Conservation (phyloP, 2,113 vertebrate genomes). For the Vidua chalybeata region DNA sequence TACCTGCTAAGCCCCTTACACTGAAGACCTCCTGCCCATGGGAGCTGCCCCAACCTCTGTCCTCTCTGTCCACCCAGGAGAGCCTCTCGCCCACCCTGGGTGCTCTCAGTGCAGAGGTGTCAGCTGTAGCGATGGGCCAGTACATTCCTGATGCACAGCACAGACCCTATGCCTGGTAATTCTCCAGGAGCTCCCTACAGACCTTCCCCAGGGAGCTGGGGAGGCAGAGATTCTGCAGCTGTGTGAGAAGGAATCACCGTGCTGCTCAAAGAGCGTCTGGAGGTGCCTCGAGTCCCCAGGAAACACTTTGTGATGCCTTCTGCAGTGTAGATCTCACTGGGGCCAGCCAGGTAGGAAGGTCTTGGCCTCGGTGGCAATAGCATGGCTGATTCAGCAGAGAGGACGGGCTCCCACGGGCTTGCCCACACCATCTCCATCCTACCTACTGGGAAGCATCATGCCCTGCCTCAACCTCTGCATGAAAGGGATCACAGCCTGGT, state of each 20-base stretch:
- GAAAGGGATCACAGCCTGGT: background rate
- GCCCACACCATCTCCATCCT: background rate
- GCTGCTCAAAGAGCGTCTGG: background rate
- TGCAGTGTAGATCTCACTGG: background rate
- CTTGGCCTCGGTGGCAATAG: background rate
- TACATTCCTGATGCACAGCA: background rate
- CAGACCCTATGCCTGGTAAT: background rate
- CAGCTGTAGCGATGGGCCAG: accelerated
- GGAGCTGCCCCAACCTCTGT: background rate
- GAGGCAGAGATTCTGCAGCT: background rate
- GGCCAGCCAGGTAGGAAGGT: background rate
- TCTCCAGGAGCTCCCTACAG: background rate
- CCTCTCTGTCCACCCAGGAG: background rate
- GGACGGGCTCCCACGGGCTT: background rate
- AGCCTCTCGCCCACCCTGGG: background rate
- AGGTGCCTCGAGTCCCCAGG: background rate
- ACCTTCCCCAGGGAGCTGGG: background rate
- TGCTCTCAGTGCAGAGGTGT: background rate
- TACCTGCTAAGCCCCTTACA: background rate
- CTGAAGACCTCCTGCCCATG: background rate
- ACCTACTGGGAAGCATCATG: background rate
- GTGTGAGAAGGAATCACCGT: accelerated
- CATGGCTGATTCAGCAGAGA: background rate
- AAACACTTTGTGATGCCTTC: accelerated
- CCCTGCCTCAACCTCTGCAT: background rate